These are phyloP conservation scores for Abscondita cerata DNA, from an alignment of 2,888 invertebrate genomes.

Conservation along the genomic window DNA sequence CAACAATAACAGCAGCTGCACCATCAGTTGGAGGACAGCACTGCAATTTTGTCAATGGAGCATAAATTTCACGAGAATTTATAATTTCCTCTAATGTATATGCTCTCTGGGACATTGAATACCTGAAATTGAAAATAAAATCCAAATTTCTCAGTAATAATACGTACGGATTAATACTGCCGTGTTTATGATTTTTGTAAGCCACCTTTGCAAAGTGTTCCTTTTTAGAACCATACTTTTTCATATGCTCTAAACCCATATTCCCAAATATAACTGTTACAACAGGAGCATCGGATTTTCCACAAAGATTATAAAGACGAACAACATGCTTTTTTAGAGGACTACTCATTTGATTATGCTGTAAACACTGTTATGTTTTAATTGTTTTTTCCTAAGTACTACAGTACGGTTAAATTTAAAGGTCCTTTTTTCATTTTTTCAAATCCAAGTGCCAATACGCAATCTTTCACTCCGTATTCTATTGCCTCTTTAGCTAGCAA, in stretches of 20 bases:
- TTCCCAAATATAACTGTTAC: slow-evolving; percentile 97
- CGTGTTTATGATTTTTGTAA: slow-evolving; percentile 97
- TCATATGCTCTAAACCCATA: slow-evolving; percentile 95
- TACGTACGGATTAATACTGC: slow-evolving; percentile 89
- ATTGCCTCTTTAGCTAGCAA: slow-evolving; percentile 90
- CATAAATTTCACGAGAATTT: slow-evolving; percentile 87
- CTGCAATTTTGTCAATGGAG: slow-evolving; percentile 93
- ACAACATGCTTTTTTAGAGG: slow-evolving; percentile 89
- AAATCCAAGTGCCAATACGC: slow-evolving; percentile 93
- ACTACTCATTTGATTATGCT: slow-evolving; percentile 83
- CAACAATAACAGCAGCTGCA: slow-evolving; percentile 91
- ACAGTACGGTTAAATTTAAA: slow-evolving; percentile 71
- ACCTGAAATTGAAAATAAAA: slow-evolving; percentile 57
- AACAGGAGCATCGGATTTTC: slow-evolving; percentile 83
- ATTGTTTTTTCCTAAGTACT: too few species aligned
- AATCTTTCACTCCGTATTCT: slow-evolving; percentile 86
- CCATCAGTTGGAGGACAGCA: slow-evolving; percentile 99
- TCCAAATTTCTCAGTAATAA: slow-evolving; percentile 9
- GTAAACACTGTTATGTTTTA: slow-evolving; percentile 29
- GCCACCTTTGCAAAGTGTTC: slow-evolving; percentile 98
- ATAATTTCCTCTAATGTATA: slow-evolving; percentile 91
- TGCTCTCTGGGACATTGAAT: slow-evolving; percentile 93
- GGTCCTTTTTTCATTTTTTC: slow-evolving; percentile 98
- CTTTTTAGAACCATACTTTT: slow-evolving; percentile 90
- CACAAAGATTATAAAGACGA: slow-evolving; percentile 83